Percentiles rank a stretch among this genome's conserved stretches.
Conservation (phyloP, 2,888 invertebrate species). For the Magallana nippona region DNA sequence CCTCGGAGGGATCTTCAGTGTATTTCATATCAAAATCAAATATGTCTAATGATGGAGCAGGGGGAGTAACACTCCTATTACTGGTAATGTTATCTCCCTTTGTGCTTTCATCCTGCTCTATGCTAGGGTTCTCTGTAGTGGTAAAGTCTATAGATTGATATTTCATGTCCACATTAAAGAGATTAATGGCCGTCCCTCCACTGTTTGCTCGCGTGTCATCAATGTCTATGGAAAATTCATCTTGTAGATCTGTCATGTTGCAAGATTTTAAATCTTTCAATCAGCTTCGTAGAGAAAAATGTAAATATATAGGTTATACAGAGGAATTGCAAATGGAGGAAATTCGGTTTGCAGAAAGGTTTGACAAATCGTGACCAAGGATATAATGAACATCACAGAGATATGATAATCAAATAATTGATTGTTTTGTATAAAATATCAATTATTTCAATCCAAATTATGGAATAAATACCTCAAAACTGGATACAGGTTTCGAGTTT, state of each 20-base stretch:
- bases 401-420: no score
- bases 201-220: not conserved
- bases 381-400: no score
- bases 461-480: no score
- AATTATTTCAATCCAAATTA: no score
- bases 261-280: no score
- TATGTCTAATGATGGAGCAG: conserved; percentile 13
- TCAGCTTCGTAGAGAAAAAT: no score
- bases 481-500: not conserved
- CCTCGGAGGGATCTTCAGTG: not conserved
- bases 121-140: not conserved
- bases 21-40: conserved; percentile 38
- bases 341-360: not conserved
- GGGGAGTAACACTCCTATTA: not conserved
- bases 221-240: conserved; percentile 25
- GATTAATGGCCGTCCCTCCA: not conserved
- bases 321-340: not conserved
- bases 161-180: conserved; percentile 38
- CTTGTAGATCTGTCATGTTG: not conserved
- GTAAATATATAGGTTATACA: no score
- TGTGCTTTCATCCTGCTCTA: not conserved
- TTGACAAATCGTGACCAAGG: no score
- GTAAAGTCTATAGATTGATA: conserved; percentile 37
- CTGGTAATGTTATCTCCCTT: not conserved
- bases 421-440: no score